Base-by-base conservation (phyloP, 2,113 vertebrate species). In the Himantopus leucocephalus region DNA sequence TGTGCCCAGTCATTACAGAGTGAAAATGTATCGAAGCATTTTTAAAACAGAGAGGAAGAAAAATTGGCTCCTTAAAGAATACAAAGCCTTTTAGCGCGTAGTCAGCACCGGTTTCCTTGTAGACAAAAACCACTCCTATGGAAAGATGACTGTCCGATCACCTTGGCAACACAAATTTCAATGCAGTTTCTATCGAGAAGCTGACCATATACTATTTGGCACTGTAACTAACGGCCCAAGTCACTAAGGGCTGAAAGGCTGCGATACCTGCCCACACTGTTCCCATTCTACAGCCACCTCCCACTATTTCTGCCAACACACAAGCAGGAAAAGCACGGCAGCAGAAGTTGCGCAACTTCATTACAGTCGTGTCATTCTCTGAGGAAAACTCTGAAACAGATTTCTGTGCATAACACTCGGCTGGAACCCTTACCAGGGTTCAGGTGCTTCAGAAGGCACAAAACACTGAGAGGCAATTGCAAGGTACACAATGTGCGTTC, bases 351-450 rank as follows among this genome's bases (percentile, higher is more conserved):
- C 23, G 66, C 74, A 94, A 41, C 86, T 56, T 67, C n/a, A 29
- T 23, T 23, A 4, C 0, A 23, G 68, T 3, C 0, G 0, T 30
- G 59, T 29, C 19, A 43, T 66, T 39, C 45, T 20, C 75, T 4
- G 26, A 66, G 85, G 85, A 41, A 56, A 58, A 68, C 58, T 55
- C 50, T n/a, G 77, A 34, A 21, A 56, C 11, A 39, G 64, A 53
- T 72, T 71, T 62, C 68, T 83, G 85, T 14, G 80, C 66, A 3
- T 13, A 41, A 5, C 8, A 29, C 56, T 22, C 12, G 16, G 30
- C 70, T 86, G 85, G 86, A 80, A 63, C 1, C 56, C 59, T 10
- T 1, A 35, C 16, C 64, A 15, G 77, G 45, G 27, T 2, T 35
- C 35, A 37, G 92, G 60, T n/a, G 83, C 59, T 41, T 59, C 55